Conservation (phyloP, 1,140 invertebrate species). For the Pseudoatta argentina region DNA sequence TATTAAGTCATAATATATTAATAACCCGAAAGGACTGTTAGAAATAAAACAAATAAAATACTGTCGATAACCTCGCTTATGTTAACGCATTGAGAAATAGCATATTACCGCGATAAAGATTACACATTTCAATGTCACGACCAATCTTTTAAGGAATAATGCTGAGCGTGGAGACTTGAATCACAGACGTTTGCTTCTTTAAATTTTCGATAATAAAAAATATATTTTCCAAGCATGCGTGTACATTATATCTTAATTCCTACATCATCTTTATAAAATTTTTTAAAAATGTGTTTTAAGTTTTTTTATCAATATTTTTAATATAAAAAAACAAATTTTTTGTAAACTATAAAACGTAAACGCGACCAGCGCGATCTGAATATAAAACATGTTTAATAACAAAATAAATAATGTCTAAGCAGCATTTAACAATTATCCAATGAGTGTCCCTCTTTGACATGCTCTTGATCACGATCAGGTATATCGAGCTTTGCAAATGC, state of each 20-base stretch:
- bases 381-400: neutral
- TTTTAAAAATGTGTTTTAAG: neutral
- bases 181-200: neutral
- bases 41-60: conserved; percentile 6
- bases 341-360: neutral
- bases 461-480: no score
- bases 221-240: neutral
- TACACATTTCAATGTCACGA: neutral
- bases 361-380: neutral
- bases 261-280: neutral
- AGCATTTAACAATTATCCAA: neutral
- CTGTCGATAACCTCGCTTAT: conserved; percentile 13
- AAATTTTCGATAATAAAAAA: conserved; percentile 14
- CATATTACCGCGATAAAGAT: neutral
- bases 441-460: no score
- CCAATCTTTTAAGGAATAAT: neutral
- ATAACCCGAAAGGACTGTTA: neutral
- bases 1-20: conserved; percentile 27
- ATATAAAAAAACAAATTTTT: neutral
- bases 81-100: conserved; percentile 14
- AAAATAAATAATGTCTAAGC: neutral
- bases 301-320: neutral
- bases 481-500: no score
- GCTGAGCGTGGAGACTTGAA: neutral
- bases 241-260: neutral